Conservation (phyloP, 2,888 invertebrate genomes). For the Synergus umbraculus region DNA sequence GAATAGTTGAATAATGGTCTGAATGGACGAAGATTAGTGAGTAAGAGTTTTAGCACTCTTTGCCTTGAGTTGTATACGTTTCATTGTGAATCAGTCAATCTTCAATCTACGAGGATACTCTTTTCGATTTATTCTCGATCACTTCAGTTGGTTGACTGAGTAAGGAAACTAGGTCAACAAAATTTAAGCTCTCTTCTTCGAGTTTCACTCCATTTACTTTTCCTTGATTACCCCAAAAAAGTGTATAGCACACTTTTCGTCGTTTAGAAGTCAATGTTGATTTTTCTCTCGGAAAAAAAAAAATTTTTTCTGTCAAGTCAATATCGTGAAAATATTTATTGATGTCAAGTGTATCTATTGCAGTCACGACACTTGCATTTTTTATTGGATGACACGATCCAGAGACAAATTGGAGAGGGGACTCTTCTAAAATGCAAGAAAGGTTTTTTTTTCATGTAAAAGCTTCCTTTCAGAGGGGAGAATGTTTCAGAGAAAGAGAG, state of each 20-base stretch:
- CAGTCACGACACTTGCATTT: background rate
- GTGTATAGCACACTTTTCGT: background rate
- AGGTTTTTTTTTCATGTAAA: background rate
- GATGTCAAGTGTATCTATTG: no score
- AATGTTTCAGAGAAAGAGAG: background rate
- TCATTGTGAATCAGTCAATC: conserved; percentile 10
- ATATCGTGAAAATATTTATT: background rate
- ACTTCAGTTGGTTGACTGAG: background rate
- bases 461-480: background rate
- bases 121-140: background rate
- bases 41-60: background rate
- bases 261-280: background rate
- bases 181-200: conserved; percentile 13
- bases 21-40: conserved; percentile 16
- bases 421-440: background rate
- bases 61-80: background rate
- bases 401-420: background rate
- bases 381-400: conserved; percentile 11
- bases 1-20: conserved; percentile 31
- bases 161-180: background rate
- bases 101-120: background rate
- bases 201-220: conserved; percentile 4
- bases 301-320: background rate
- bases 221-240: background rate
- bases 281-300: background rate